Evolutionary conservation across 2,113 vertebrate species (phyloP).

Genomic region (Bambusicola thoracicus): DNA sequence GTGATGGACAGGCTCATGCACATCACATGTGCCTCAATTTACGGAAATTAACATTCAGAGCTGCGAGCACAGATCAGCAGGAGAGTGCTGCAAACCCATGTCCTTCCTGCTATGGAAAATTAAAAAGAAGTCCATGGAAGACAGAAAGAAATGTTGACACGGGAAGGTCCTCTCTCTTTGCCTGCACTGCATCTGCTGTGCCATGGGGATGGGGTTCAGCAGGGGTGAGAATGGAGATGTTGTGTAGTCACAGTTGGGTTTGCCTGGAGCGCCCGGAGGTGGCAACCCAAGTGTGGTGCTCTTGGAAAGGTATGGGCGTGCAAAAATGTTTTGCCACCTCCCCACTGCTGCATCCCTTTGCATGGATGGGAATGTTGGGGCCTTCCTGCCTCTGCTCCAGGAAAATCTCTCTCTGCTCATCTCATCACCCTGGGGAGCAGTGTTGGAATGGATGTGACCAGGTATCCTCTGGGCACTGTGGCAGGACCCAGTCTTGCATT

Average conservation of each 20-base stretch:
- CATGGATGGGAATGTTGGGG: accelerated
- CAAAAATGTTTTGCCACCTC: background rate
- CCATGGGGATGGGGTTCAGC: background rate
- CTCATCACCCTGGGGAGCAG: background rate
- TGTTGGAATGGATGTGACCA: background rate
- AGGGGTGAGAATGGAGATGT: background rate
- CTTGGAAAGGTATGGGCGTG: background rate
- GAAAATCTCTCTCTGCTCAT: background rate
- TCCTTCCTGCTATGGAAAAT: background rate
- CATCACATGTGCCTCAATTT: accelerated
- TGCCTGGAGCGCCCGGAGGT: background rate
- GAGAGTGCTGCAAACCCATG: background rate
- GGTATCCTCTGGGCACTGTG: background rate
- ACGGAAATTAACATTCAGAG: accelerated
- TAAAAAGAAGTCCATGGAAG: background rate
- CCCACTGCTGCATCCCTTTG: background rate
- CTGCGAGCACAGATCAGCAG: background rate
- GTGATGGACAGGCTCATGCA: background rate
- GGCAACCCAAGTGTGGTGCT: background rate
- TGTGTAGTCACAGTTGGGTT: background rate
- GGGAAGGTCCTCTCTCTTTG: accelerated
- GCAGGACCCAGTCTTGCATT: background rate
- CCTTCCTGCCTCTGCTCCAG: background rate
- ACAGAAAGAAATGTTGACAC: background rate
- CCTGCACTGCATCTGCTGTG: background rate